Evolutionary conservation across 2,888 invertebrate genomes (phyloP), one percentile per base, ranked within the genome.

Genomic region (Stenurella melanura): DNA sequence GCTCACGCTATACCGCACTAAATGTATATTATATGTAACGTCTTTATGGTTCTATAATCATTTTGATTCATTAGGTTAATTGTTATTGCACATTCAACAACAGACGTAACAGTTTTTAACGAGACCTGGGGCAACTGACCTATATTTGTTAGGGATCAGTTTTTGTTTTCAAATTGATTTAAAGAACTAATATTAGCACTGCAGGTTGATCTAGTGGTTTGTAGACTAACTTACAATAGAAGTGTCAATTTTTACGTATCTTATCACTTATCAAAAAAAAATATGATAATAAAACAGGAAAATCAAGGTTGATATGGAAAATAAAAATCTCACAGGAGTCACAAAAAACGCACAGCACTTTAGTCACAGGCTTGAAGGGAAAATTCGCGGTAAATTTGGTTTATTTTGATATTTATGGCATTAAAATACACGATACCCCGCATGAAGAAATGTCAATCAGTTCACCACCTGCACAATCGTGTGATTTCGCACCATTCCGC

Each of bases 391-490:
- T 68, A 69, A 74, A 73, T 75, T 76, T 73, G 67, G 60, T 68
- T 76, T 72, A 73, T 83, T 81, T 80, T 81, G 50, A 78, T 81
- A 79, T 81, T 83, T 84, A 81, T 82, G 80, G 82, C 80, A 82
- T 81, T 81, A 84, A 85, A 77, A 82, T 85, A 81, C 86, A 87
- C 86, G 84, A 86, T 85, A 86, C 85, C 83, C 87, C 86, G 86
- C 86, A 88, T 87, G 87, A 87, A 88, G 87, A 89, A 88, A 89
- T 87, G 89, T 90, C 89, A 89, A 89, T 89, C 89, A 88, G 88
- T 85, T 87, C 87, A 88, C 89, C 89, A 89, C 89, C 89, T 89
- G 88, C 86, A 85, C 83, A 84, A 88, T 90, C 90, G 86, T 76
- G 75, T 73, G 64, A 75, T 82, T 82, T 88, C 90, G 90, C 85